phyloP scores from a whole-genome alignment of 2,113 vertebrate genomes.

The Macrotus californicus region DNA sequence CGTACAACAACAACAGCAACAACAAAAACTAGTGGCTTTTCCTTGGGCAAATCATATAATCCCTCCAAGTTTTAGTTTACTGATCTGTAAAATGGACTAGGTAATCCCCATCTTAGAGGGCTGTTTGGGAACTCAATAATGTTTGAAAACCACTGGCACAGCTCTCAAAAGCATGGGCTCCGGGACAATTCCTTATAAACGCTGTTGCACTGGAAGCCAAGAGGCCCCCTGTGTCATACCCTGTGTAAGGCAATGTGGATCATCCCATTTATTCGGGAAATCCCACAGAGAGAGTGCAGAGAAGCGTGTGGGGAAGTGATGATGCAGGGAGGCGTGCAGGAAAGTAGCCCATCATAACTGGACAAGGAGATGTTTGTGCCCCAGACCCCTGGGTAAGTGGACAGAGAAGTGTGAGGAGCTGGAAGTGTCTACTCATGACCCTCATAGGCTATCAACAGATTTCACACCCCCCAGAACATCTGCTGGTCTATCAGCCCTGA shows the following conservation, averaged over 20 bases:
- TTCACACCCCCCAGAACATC: conserved; percentile 9
- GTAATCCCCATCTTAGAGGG: not conserved
- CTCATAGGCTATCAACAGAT: conserved; percentile 29
- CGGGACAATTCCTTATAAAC: not conserved
- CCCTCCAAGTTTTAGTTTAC: not conserved
- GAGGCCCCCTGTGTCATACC: not conserved
- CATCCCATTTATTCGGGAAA: not conserved
- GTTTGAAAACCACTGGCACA: not conserved
- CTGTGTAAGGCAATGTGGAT: not conserved
- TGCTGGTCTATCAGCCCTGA: not conserved
- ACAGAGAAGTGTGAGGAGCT: not conserved
- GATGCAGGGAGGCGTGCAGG: not conserved
- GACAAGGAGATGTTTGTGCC: not conserved
- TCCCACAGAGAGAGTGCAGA: not conserved
- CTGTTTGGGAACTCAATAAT: not conserved
- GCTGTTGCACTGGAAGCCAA: not conserved
- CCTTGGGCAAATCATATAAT: not conserved
- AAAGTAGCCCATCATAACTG: not conserved
- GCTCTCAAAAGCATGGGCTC: not conserved
- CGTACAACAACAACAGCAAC: not conserved
- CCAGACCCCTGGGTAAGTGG: not conserved
- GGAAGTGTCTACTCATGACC: not conserved
- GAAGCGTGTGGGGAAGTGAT: not conserved
- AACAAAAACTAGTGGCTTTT: not conserved
- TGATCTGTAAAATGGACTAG: not conserved